phyloP scores from a whole-genome alignment of 2,113 vertebrate genomes.

The Bucco capensis region DNA sequence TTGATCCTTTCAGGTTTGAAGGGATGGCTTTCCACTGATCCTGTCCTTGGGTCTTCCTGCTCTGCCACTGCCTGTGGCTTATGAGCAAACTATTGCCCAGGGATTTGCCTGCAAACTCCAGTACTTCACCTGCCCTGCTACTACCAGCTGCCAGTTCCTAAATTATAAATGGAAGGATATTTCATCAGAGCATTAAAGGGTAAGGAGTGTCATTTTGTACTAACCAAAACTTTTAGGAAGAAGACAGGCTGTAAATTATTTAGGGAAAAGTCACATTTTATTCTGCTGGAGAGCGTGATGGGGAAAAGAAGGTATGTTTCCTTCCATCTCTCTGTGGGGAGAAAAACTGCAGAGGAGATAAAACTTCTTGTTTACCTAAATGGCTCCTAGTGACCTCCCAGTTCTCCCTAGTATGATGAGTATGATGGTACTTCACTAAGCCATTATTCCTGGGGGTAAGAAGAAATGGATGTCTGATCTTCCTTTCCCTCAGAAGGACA shows the following conservation, averaged over 20 bases:
- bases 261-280: constrained; percentile 69
- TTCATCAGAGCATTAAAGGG: constrained; percentile 63
- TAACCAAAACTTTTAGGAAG: constrained; percentile 53
- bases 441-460: neutral
- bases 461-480: neutral
- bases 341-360: neutral
- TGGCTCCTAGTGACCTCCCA: neutral
- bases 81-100: neutral
- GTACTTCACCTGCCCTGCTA: constrained; percentile 14
- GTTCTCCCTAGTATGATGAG: neutral
- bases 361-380: neutral
- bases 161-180: constrained; percentile 54
- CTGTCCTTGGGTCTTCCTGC: neutral
- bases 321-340: neutral
- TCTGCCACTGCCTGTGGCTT: neutral
- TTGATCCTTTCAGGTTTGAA: neutral
- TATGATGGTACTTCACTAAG: neutral
- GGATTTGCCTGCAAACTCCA: neutral
- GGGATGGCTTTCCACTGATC: neutral
- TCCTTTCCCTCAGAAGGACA: neutral
- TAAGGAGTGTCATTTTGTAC: constrained; percentile 51
- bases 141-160: constrained; percentile 60
- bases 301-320: constrained; percentile 1
- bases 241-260: constrained; percentile 68
- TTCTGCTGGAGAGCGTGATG: constrained; percentile 48